Conservation (phyloP, 1,140 invertebrate genomes). For the Campoletis sonorensis region DNA sequence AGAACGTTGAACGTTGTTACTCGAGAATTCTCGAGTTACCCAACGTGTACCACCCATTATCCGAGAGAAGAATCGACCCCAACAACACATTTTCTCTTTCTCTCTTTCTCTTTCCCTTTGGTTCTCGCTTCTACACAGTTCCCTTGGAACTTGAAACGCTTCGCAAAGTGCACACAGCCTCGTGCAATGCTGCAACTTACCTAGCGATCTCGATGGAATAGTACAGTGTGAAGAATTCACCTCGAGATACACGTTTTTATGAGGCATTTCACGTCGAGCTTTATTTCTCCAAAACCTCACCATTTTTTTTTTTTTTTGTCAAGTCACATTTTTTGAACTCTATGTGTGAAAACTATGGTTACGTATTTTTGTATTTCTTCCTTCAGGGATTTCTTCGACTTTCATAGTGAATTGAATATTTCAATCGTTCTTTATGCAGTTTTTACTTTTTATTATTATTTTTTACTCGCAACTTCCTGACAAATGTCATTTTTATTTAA, state of each 20-base stretch:
- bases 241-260: not conserved
- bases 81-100: not conserved
- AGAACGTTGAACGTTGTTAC: slow-evolving; percentile 14
- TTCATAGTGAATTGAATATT: too few species aligned
- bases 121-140: not conserved
- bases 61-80: slow-evolving; percentile 27
- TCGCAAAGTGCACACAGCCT: slow-evolving; percentile 27
- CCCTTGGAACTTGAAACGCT: slow-evolving; percentile 35
- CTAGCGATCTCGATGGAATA: slow-evolving; percentile 29
- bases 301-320: too few species aligned
- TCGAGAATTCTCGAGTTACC: slow-evolving; percentile 12
- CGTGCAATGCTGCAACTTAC: slow-evolving; percentile 11
- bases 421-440: too few species aligned
- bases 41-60: not conserved
- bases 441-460: too few species aligned
- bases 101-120: not conserved
- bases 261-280: not conserved
- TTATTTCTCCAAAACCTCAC: too few species aligned
- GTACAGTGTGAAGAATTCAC: slow-evolving; percentile 24
- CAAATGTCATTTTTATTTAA: too few species aligned
- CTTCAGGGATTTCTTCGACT: too few species aligned
- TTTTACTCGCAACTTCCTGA: too few species aligned
- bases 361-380: too few species aligned
- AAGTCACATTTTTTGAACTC: too few species aligned
- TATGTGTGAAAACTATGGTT: too few species aligned